Evolutionary conservation across 2,888 invertebrate species (phyloP), one percentile per base, ranked within the genome.

Genomic region (Lampropteryx suffumata): DNA sequence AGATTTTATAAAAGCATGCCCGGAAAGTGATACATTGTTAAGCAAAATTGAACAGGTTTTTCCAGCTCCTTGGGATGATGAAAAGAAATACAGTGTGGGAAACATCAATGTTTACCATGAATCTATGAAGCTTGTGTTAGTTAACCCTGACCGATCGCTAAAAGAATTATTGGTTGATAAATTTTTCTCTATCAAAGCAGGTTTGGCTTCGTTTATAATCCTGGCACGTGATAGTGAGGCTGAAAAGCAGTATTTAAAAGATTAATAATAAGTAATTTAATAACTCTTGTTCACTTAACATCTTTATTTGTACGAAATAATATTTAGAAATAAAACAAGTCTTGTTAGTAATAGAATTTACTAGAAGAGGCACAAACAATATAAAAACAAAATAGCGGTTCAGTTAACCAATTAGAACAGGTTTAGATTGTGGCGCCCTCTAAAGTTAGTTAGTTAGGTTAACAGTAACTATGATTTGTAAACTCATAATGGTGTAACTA

Each of bases 1-100:
- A 39, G 99, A 99, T 80, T 96, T 97, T 65, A 92, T 99, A 30
- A 94, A 95, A 76, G 92, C 92, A 50, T 96, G 98, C 69, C 92
- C 93, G 7, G 98, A 98, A 83, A 92, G 94, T 64, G 91, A 92
- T 0, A 84, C 90, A 90, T 93, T 92, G 76, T 76, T 75, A 0
- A 71, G 62, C 50, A 83, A 81, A 29, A 64, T 87, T 28, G 79
- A 88, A 29, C 92, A 93, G 62, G 79, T 97, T 33, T 95, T 97
- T 68, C 90, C 90, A 0, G 92, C 93, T n/a, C 91, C 92, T 0
- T 96, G 96, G 94, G 97, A 97, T 72, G 77, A 76, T 29, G 85
- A 93, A 0, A 80, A 88, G 17, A 92, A 92, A 61, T 98, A 96
- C 72, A 91, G 73, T 37, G 69, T 87, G 5, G 80, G 90, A 0